Base-by-base conservation (phyloP, 2,888 invertebrate genomes). In the Amiota communis region DNA sequence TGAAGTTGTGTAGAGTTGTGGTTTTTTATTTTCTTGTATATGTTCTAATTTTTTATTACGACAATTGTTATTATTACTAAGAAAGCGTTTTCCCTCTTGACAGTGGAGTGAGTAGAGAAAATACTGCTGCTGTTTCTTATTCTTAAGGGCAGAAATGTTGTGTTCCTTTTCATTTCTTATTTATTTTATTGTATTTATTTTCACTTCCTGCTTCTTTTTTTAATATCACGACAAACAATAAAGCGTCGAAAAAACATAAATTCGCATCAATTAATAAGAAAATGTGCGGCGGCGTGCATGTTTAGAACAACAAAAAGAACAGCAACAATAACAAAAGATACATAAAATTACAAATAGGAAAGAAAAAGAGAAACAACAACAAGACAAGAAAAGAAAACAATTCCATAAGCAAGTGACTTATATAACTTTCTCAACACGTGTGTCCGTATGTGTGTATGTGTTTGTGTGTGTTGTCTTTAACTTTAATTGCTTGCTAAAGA, bases 231-330 rank as follows among this genome's bases (percentile, higher is more conserved):
- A 69, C 81, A 81, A 68, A 81, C 83, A 84, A 86, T 86, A 83
- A 84, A 81, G 86, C 84, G 84, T 86, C 84, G 80, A 77, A 85
- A 85, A 86, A 75, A 78, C 84, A 85, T 85, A 86, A 85, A 85
- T 85, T 86, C 78, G 76, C 82, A 83, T 81, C 86, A 86, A 85
- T 86, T 85, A 85, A 85, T 85, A 85, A 86, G 83, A 70, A 84
- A 83, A 82, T 84, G 85, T 79, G 78, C 80, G 77, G 79, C 78
- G 77, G 78, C 23, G 23, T 79, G 81, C 75, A 77, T 72, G 75
- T 75, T 76, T 48, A 63, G 63, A 15, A 59, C 8, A 6, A 61
- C 8, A 36, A 56, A 12, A 49, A 63, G 8, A 10, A 57, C 8
- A 36, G 13, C 46, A 56, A 17, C 47, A 68, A 36, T 51, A 49